These are phyloP conservation scores for Amiota minor DNA, from an alignment of 2,888 invertebrate species.

Conservation along the genomic window DNA sequence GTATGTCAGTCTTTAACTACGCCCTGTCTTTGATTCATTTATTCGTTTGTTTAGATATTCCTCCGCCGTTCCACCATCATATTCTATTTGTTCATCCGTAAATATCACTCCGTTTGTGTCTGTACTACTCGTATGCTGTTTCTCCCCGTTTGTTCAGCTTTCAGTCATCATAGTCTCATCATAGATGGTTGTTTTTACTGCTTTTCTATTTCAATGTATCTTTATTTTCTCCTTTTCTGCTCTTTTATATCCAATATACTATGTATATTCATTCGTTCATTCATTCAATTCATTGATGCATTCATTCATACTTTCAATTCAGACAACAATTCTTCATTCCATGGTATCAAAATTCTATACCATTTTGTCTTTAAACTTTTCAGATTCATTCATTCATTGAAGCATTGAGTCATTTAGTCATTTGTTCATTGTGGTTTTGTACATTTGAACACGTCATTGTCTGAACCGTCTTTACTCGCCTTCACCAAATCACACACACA, in stretches of 20 bases:
- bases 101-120: background rate
- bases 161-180: background rate
- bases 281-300: constrained; percentile 40
- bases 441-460: constrained; percentile 53
- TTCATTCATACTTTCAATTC: constrained; percentile 6
- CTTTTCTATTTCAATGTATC: background rate
- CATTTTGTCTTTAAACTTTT: no score
- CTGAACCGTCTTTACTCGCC: constrained; percentile 26
- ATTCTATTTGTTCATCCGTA: background rate
- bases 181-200: background rate
- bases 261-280: constrained; percentile 50
- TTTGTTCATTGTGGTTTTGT: constrained; percentile 44
- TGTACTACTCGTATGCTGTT: background rate
- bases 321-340: no score
- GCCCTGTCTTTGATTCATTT: background rate
- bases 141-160: background rate
- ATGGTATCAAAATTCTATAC: no score
- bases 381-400: constrained; percentile 31
- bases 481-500: background rate
- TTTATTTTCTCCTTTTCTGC: background rate
- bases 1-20: no score
- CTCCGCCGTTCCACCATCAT: background rate
- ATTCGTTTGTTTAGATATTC: background rate
- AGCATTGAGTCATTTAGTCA: constrained; percentile 34
- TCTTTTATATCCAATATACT: constrained; percentile 28